These are phyloP conservation scores for Symphodus melops DNA, from an alignment of 2,113 vertebrate genomes.

Conservation along the genomic window DNA sequence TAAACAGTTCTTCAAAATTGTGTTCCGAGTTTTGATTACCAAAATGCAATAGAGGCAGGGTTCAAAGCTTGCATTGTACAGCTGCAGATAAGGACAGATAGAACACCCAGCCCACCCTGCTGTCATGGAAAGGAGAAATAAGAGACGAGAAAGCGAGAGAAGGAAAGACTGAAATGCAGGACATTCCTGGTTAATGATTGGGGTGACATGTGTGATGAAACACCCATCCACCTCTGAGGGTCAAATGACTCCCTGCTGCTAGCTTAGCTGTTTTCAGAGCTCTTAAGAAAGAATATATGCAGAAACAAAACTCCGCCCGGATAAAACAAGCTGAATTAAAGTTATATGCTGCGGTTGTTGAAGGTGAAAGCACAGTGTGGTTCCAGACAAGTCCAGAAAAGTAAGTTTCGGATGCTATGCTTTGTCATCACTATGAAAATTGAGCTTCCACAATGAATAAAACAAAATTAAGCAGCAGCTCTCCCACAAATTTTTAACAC, in stretches of 20 bases:
- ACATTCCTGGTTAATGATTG: conserved; percentile 76
- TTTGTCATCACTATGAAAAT: conserved; percentile 28
- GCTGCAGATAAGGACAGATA: conserved; percentile 67
- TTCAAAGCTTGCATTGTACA: conserved; percentile 69
- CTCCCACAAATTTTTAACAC: conserved; percentile 32
- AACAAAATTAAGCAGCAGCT: conserved; percentile 41
- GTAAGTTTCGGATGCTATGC: conserved; percentile 27
- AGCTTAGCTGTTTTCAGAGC: conserved; percentile 62
- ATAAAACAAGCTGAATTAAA: conserved; percentile 42
- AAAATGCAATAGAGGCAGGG: conserved; percentile 68
- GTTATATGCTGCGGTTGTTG: conserved; percentile 27
- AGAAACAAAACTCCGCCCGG: conserved; percentile 53
- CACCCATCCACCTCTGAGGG: conserved; percentile 61
- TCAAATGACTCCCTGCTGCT: conserved; percentile 65
- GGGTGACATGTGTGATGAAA: conserved; percentile 73
- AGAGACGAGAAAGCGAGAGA: conserved; percentile 28
- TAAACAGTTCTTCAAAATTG: conserved; percentile 60
- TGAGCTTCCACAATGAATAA: conserved; percentile 40
- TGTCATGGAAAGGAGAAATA: conserved; percentile 37
- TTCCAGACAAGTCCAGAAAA: conserved; percentile 25
- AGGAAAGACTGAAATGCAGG: conserved; percentile 67
- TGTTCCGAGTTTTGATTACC: conserved; percentile 70
- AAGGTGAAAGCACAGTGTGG: conserved; percentile 36
- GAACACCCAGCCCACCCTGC: conserved; percentile 35
- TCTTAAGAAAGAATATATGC: conserved; percentile 67